phyloP scores from a whole-genome alignment of 1,140 invertebrate genomes.

The Pachyrhynchus sulphureomaculatus region DNA sequence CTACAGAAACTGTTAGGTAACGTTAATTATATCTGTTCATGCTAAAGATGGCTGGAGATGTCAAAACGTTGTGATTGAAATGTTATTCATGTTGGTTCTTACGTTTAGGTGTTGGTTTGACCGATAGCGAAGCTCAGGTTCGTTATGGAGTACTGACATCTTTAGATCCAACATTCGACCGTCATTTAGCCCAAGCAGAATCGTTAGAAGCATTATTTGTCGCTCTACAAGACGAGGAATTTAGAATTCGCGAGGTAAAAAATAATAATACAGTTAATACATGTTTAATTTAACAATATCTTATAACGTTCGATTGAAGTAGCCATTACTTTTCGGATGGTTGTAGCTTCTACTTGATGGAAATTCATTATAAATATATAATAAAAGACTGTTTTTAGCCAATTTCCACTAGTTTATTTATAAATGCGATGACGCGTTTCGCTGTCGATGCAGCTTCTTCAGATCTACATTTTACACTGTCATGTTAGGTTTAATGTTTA shows the following conservation, averaged over 20 bases:
- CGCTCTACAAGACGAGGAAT: conserved; percentile 95
- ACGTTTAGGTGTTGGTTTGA: conserved; percentile 80
- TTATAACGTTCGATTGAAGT: no score
- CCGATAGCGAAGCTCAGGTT: conserved; percentile 93
- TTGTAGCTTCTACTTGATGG: no score
- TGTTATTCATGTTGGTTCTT: neutral
- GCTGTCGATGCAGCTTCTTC: no score
- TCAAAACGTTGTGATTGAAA: neutral
- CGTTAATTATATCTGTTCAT: neutral
- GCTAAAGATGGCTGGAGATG: neutral
- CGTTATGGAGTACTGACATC: conserved; percentile 90
- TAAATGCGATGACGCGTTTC: no score
- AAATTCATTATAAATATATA: no score
- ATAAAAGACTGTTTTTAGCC: no score
- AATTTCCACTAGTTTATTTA: no score
- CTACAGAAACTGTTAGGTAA: conserved; percentile 76
- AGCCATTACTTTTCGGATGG: no score
- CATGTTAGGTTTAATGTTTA: no score
- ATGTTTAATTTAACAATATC: no score
- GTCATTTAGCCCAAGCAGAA: conserved; percentile 93
- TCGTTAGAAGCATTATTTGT: conserved; percentile 92
- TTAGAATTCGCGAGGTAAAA: conserved; percentile 85
- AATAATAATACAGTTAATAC: neutral
- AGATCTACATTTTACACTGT: no score
- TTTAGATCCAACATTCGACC: conserved; percentile 91